These are phyloP conservation scores for Caretta caretta DNA, from an alignment of 2,113 vertebrate genomes.

Conservation along the genomic window DNA sequence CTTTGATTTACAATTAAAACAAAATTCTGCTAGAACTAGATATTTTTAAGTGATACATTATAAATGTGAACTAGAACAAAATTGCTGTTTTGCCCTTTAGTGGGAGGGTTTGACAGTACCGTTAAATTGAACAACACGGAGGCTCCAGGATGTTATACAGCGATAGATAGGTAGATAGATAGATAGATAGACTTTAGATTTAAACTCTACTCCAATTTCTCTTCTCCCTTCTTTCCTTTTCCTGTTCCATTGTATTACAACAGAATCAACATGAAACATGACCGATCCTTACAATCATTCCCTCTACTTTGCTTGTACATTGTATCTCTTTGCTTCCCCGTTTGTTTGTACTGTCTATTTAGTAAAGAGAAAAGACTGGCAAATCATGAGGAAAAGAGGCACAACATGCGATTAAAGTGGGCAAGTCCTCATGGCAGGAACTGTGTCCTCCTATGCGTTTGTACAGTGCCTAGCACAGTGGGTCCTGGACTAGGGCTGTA, in stretches of 20 bases:
- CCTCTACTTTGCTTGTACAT: neutral
- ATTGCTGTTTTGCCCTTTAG: rapidly evolving
- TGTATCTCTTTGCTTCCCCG: neutral
- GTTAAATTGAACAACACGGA: neutral
- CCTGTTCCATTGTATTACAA: neutral
- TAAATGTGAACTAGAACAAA: neutral
- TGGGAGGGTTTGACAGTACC: neutral
- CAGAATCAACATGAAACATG: neutral
- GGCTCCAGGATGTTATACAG: neutral
- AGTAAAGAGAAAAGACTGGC: neutral
- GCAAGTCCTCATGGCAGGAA: neutral
- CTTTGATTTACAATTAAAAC: neutral
- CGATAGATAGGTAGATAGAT: neutral
- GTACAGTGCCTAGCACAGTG: neutral
- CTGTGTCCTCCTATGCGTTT: neutral
- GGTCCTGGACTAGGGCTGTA: neutral
- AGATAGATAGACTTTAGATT: neutral
- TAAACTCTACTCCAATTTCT: neutral
- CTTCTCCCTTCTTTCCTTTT: neutral
- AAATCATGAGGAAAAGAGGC: neutral
- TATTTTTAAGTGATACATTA: neutral
- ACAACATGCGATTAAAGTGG: neutral
- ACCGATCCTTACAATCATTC: neutral
- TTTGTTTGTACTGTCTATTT: neutral
- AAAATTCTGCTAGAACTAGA: neutral